A percentile compares a stretch with the other conserved stretches of the same genome.
These are phyloP conservation scores for Cheirogaleus major DNA, from an alignment of 2,797 vertebrate genomes.

Conservation along the genomic window DNA sequence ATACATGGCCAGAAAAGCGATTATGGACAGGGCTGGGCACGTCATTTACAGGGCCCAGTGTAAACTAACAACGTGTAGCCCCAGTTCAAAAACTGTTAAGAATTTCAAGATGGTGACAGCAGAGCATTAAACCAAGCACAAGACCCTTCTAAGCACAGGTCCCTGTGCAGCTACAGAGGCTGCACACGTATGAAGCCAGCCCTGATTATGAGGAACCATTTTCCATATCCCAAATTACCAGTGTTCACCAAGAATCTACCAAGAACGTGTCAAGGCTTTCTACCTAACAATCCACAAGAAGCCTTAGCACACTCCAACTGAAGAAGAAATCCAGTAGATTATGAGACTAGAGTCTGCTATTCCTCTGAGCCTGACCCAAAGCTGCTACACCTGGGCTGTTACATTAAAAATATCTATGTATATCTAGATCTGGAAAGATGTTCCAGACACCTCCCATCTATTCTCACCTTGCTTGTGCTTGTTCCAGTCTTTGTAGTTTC, in stretches of 20 bases:
- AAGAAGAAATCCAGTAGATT: not conserved
- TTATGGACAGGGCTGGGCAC: not conserved
- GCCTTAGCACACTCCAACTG: not conserved
- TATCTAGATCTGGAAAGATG: not conserved
- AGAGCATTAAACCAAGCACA: not conserved
- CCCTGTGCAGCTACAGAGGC: not conserved
- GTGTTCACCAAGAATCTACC: not conserved
- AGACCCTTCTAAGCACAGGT: not conserved
- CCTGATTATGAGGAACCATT: not conserved
- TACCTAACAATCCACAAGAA: not conserved
- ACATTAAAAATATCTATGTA: not conserved
- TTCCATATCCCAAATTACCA: not conserved
- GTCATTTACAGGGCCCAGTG: not conserved
- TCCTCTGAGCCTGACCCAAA: not conserved
- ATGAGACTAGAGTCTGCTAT: not conserved
- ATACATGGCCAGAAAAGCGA: not conserved
- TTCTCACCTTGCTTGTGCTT: constrained; percentile 43
- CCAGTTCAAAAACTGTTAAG: not conserved
- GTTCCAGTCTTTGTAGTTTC: constrained; percentile 31
- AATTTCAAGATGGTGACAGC: not conserved
- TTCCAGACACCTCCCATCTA: not conserved
- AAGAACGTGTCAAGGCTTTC: not conserved
- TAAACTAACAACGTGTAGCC: not conserved
- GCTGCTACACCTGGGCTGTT: not conserved
- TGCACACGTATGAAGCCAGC: not conserved